Evolutionary conservation across 23 tunicate genomes (phyloP).

Genomic region (Styela plicata): DNA sequence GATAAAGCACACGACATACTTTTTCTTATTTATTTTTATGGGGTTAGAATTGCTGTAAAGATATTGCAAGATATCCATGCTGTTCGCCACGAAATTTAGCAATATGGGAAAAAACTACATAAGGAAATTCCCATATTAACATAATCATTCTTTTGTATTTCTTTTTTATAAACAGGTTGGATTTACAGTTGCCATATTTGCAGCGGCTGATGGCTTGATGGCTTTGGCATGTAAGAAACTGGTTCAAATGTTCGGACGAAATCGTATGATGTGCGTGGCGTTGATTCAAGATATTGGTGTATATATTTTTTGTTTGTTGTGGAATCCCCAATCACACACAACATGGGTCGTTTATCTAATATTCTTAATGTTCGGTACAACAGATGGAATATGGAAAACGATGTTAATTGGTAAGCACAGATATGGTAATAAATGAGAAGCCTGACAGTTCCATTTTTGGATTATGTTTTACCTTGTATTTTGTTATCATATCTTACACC

Average conservation of each 20-base stretch:
- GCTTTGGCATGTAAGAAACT: background rate
- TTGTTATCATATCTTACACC: no score
- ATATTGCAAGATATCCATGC: no score
- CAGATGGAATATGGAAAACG: conserved; percentile 10
- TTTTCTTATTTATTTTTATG: no score
- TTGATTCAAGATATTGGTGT: background rate
- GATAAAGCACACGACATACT: no score
- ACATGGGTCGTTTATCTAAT: conserved; percentile 12
- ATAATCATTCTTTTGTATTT: background rate
- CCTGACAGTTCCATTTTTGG: no score
- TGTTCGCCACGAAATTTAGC: no score
- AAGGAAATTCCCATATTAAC: no score
- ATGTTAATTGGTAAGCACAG: conserved; percentile 3
- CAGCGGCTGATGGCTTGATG: background rate
- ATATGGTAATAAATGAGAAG: no score
- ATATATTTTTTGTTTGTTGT: background rate
- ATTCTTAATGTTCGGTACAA: background rate
- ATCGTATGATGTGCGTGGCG: background rate
- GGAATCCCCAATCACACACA: background rate
- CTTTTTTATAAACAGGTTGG: background rate
- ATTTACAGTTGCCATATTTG: background rate
- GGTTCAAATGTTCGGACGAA: conserved; percentile 1
- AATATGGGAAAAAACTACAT: no score
- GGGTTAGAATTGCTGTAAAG: no score
- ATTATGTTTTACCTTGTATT: no score